phyloP scores from a whole-genome alignment of 2,113 vertebrate species.

The Cettia cetti region DNA sequence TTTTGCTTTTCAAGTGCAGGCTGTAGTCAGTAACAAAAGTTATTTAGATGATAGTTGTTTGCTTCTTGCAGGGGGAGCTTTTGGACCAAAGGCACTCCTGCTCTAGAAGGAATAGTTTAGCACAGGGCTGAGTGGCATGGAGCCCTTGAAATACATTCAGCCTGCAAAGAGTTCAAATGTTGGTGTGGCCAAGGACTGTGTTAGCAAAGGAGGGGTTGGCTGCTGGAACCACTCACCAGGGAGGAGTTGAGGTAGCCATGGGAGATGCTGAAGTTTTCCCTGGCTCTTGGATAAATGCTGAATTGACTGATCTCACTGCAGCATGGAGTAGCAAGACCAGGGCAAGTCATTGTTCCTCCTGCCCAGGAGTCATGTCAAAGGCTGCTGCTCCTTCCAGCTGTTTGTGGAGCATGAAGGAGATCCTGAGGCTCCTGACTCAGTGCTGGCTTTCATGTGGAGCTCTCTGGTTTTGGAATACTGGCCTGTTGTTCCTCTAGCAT shows the following conservation, averaged over 20 bases:
- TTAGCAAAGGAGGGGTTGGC: not conserved
- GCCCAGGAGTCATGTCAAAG: not conserved
- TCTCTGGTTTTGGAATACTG: not conserved
- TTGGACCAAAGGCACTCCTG: not conserved
- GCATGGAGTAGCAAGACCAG: not conserved
- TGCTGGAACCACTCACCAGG: fast-evolving
- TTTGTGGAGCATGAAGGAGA: fast-evolving
- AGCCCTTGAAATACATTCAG: not conserved
- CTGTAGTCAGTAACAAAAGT: not conserved
- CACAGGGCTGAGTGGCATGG: fast-evolving
- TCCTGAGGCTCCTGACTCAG: not conserved
- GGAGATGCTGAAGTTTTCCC: not conserved
- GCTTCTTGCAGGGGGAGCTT: not conserved
- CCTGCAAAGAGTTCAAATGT: not conserved
- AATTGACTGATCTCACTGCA: fast-evolving
- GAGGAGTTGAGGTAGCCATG: not conserved
- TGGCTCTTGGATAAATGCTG: not conserved
- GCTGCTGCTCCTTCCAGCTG: not conserved
- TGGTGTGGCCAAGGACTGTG: not conserved
- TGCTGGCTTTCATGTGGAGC: not conserved
- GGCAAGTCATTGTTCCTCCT: not conserved
- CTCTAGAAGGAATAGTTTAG: not conserved
- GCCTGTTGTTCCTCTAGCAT: not conserved
- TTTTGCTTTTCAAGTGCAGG: not conserved
- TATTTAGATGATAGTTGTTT: not conserved